Percentiles rank a stretch among this genome's conserved stretches.
Conservation (phyloP, 2,797 vertebrate species). For the Semaprochilodus insignis region DNA sequence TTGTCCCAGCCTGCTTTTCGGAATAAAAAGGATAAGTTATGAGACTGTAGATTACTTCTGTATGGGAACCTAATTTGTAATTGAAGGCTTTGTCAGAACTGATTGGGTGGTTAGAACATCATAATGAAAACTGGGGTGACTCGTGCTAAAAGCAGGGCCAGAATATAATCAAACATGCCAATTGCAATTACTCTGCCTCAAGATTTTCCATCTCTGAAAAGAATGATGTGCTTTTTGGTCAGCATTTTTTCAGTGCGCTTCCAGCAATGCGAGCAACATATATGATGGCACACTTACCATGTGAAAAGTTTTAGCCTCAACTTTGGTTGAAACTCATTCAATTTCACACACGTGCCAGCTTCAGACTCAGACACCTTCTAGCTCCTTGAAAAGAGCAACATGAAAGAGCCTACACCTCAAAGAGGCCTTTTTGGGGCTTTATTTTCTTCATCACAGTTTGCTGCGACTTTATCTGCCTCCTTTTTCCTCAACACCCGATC, state of each 20-base stretch:
- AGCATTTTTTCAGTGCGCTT: not conserved
- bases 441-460: conserved; percentile 72
- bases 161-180: conserved; percentile 33
- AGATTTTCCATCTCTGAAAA: conserved; percentile 10
- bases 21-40: conserved; percentile 18
- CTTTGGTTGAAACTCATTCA: not conserved
- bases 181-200: conserved; percentile 41
- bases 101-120: conserved; percentile 53
- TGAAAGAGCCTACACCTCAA: conserved; percentile 68
- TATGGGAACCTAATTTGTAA: conserved; percentile 8
- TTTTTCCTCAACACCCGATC: conserved; percentile 66
- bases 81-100: conserved; percentile 22
- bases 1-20: conserved; percentile 41
- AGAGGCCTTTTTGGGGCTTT: conserved; percentile 63
- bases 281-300: not conserved
- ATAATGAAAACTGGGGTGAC: conserved; percentile 58
- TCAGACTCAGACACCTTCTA: conserved; percentile 54
- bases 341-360: conserved; percentile 39
- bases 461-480: conserved; percentile 72
- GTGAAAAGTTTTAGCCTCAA: conserved; percentile 6
- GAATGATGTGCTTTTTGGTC: not conserved
- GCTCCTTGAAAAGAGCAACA: conserved; percentile 65
- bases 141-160: conserved; percentile 16
- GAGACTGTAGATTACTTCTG: conserved; percentile 35
- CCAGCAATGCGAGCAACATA: not conserved